Evolutionary conservation across 1,140 invertebrate genomes (phyloP).

Genomic region (Choristoneura fumiferana): DNA sequence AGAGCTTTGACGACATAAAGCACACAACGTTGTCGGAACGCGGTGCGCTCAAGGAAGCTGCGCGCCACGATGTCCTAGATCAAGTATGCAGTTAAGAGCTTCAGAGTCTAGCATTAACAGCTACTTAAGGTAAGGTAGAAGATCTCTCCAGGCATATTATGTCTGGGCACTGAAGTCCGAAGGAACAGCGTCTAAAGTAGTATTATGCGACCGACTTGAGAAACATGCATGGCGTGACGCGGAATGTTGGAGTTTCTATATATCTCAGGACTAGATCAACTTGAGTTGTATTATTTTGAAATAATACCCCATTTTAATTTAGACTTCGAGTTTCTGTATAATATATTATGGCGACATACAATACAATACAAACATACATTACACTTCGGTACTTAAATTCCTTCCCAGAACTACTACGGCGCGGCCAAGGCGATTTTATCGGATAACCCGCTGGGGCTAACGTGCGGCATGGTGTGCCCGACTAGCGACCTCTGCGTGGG

Average conservation of each 20-base stretch:
- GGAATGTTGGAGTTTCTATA: no score
- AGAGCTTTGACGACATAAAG: slow-evolving; percentile 98
- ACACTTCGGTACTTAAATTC: not conserved
- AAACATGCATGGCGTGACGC: no score
- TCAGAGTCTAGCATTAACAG: slow-evolving; percentile 98
- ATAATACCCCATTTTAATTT: no score
- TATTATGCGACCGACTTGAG: no score
- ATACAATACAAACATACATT: no score
- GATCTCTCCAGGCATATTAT: no score
- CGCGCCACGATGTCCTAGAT: slow-evolving; percentile 97
- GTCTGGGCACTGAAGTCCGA: no score
- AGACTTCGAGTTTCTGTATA: no score
- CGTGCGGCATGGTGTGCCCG: slow-evolving; percentile 99
- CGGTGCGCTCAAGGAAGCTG: slow-evolving; percentile 93
- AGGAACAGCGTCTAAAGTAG: no score
- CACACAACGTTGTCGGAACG: slow-evolving; percentile 97
- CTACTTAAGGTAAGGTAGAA: slow-evolving; percentile 91
- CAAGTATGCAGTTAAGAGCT: slow-evolving; percentile 97
- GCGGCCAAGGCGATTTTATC: slow-evolving; percentile 97
- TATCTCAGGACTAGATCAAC: no score
- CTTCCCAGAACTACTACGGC: slow-evolving; percentile 94
- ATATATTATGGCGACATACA: no score
- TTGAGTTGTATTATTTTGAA: no score
- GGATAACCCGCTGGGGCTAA: slow-evolving; percentile 97
- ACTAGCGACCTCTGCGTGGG: slow-evolving; percentile 99